Evolutionary conservation across 2,113 vertebrate genomes (phyloP).

Genomic region (Myiagra hebetior): DNA sequence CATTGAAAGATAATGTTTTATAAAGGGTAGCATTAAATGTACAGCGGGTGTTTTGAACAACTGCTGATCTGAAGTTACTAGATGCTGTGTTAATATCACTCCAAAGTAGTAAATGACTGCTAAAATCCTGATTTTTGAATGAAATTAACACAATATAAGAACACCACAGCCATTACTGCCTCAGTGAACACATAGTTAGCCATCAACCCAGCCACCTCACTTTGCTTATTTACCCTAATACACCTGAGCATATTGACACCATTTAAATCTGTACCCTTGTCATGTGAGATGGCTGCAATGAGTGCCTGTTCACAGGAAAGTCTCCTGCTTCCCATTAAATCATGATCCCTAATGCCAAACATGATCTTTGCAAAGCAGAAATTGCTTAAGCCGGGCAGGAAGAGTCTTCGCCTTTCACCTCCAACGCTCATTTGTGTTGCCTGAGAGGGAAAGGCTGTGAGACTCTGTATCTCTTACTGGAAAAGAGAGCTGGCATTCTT

Average conservation of each 20-base stretch:
- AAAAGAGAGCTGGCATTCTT: conserved; percentile 33
- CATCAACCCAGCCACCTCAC: not conserved
- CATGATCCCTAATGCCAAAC: not conserved
- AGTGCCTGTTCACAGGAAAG: not conserved
- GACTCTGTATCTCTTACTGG: conserved; percentile 17
- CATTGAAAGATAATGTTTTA: not conserved
- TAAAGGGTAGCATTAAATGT: not conserved
- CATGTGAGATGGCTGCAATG: not conserved
- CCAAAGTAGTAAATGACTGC: not conserved
- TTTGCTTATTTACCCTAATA: not conserved
- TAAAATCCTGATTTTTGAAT: not conserved
- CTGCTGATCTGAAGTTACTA: not conserved
- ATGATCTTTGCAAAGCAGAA: not conserved
- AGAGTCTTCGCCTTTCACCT: conserved; percentile 14
- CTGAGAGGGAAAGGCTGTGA: conserved; percentile 44
- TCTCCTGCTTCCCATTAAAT: not conserved
- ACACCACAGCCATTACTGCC: not conserved
- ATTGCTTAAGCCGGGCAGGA: not conserved
- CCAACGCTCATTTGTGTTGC: not conserved
- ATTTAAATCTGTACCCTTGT: not conserved
- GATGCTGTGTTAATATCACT: not conserved
- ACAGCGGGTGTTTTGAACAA: not conserved
- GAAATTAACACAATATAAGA: not conserved
- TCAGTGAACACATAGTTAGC: not conserved
- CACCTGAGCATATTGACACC: not conserved